A percentile compares a stretch with the other conserved stretches of the same genome.
Conservation (phyloP, 2,797 vertebrate genomes). For the Premnoplex brunnescens region DNA sequence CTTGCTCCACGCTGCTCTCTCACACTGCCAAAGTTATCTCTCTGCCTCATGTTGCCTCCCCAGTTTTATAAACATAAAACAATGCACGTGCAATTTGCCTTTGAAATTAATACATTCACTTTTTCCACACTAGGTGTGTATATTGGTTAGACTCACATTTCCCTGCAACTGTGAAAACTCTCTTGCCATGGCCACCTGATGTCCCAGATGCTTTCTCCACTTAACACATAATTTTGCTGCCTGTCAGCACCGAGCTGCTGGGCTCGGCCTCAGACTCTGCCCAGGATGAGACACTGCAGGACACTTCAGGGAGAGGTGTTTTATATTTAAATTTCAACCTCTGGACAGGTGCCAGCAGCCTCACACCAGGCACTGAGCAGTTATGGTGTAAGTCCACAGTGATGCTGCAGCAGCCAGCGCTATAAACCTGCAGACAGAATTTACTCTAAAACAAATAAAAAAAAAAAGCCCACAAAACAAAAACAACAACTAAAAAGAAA, state of each 20-base stretch:
- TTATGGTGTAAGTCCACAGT: neutral
- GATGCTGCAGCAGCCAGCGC: neutral
- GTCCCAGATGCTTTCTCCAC: neutral
- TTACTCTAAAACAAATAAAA: neutral
- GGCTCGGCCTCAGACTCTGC: neutral
- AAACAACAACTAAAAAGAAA: neutral
- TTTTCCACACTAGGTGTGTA: neutral
- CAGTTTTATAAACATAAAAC: neutral
- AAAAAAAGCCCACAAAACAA: neutral
- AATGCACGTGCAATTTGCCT: neutral
- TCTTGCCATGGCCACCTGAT: fast-evolving
- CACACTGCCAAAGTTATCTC: neutral
- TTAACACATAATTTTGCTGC: neutral
- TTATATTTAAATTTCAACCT: neutral
- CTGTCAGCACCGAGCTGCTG: neutral
- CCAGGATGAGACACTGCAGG: neutral
- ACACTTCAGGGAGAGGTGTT: neutral
- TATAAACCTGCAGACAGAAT: neutral
- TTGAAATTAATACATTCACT: neutral
- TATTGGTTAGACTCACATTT: fast-evolving
- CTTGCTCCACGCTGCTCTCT: neutral
- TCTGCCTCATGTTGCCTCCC: neutral
- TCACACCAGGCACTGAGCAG: neutral
- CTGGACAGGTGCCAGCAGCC: neutral
- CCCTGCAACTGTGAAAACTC: neutral